These are phyloP conservation scores for Danio kyathit DNA, from an alignment of 2,797 vertebrate genomes.

Conservation along the genomic window DNA sequence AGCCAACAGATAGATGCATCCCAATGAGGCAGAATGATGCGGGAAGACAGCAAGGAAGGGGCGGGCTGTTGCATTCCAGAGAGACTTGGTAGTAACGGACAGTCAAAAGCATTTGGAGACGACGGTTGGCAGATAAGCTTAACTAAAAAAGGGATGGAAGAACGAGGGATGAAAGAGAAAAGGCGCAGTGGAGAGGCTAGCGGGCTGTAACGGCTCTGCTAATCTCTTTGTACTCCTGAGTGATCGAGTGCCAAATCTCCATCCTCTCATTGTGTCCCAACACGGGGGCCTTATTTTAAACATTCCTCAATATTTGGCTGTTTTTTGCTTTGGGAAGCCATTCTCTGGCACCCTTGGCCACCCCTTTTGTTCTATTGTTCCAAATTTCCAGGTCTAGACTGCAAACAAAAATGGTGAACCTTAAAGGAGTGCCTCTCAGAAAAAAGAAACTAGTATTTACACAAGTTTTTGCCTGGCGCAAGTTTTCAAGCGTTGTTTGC, in stretches of 20 bases:
- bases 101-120: slow-evolving; percentile 28
- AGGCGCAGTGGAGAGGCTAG: slow-evolving; percentile 57
- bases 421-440: background rate
- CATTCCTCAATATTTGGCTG: background rate
- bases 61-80: slow-evolving; percentile 2
- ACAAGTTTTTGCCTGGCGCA: slow-evolving; percentile 9
- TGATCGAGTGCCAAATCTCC: slow-evolving; percentile 53
- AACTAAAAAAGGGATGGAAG: slow-evolving; percentile 55
- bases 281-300: slow-evolving; percentile 73
- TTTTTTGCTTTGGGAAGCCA: slow-evolving; percentile 7
- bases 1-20: slow-evolving; percentile 54
- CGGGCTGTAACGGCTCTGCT: slow-evolving; percentile 38
- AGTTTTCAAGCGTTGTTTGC: background rate
- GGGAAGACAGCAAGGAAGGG: background rate
- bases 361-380: slow-evolving; percentile 40
- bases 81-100: slow-evolving; percentile 1
- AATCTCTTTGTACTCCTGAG: slow-evolving; percentile 46
- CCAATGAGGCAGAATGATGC: slow-evolving; percentile 30
- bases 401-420: background rate
- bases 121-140: slow-evolving; percentile 21
- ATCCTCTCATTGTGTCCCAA: slow-evolving; percentile 69
- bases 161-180: slow-evolving; percentile 66
- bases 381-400: slow-evolving; percentile 11
- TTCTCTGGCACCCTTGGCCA: background rate
- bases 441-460: background rate